Conservation (phyloP, 2,113 vertebrate genomes). For the Syrrhaptes paradoxus region DNA sequence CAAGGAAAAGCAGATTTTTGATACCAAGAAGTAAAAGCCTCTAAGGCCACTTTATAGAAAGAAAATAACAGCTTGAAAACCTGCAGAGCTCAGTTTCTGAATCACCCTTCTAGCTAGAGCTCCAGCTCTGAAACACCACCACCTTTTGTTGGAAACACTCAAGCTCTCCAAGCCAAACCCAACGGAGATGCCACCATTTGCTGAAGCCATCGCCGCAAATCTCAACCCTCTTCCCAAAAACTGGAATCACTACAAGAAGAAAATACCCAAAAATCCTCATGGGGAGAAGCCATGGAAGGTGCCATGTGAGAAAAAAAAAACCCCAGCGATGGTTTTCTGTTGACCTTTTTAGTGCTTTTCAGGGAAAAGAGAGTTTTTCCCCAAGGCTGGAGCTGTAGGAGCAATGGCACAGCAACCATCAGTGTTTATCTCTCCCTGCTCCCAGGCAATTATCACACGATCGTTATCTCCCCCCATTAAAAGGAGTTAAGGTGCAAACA, state of each 20-base stretch:
- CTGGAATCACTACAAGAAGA: accelerated
- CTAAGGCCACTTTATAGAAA: not conserved
- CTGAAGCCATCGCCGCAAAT: not conserved
- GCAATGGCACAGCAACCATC: accelerated
- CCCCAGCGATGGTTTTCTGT: accelerated
- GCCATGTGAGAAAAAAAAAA: accelerated
- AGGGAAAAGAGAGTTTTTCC: not conserved
- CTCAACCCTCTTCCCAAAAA: not conserved
- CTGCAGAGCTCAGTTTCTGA: not conserved
- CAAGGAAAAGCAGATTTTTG: not conserved
- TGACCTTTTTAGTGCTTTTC: not conserved
- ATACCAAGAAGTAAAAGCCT: not conserved
- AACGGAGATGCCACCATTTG: accelerated
- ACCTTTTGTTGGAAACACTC: accelerated
- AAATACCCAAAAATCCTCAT: accelerated
- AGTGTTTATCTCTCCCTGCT: not conserved
- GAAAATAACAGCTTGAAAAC: not conserved
- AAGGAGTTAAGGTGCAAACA: not conserved
- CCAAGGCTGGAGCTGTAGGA: not conserved
- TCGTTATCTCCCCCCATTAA: not conserved
- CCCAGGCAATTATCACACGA: not conserved
- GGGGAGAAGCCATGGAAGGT: not conserved
- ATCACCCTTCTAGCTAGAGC: too few relatives aligned
- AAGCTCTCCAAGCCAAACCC: not conserved
- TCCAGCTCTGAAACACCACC: not conserved